Evolutionary conservation across 1,140 invertebrate genomes (phyloP).

Genomic region (Druon quercuslanigerum): DNA sequence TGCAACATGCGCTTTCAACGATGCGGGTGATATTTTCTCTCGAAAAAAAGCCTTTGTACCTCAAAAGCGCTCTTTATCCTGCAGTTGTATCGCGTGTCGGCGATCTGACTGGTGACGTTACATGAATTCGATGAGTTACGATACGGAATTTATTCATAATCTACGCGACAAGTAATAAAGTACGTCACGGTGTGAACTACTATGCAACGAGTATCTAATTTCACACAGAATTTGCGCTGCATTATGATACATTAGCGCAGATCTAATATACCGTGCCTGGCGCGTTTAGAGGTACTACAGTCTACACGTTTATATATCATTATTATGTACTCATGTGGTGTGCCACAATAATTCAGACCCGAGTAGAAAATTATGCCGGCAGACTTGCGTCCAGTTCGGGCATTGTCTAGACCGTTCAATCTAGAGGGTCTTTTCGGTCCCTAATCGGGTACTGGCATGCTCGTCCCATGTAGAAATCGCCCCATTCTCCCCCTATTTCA

Average conservation of each 20-base stretch:
- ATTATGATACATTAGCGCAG: conserved; percentile 37
- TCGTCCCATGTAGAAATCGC: too few species aligned
- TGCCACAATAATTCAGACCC: background rate
- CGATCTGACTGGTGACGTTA: conserved; percentile 10
- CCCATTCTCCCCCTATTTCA: too few species aligned
- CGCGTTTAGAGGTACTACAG: background rate
- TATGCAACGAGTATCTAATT: conserved; percentile 28
- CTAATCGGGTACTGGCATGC: too few species aligned
- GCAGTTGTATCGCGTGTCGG: conserved; percentile 13
- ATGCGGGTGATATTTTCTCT: conserved; percentile 19
- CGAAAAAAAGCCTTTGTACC: conserved; percentile 5
- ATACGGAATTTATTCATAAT: conserved; percentile 21
- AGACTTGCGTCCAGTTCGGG: too few species aligned
- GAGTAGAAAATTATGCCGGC: too few species aligned
- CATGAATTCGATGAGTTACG: conserved; percentile 21
- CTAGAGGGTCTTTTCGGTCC: too few species aligned
- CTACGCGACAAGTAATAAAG: conserved; percentile 18
- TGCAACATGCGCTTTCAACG: conserved; percentile 9
- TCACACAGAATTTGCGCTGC: conserved; percentile 31
- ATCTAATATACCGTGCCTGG: conserved; percentile 34
- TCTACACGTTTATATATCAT: conserved; percentile 18
- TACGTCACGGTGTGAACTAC: background rate
- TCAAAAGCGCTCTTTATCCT: conserved; percentile 18
- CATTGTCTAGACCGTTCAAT: too few species aligned
- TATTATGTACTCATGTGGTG: conserved; percentile 33